Evolutionary conservation across 2,888 invertebrate species (phyloP).

Genomic region (Ashinkailepas kermadecensis): DNA sequence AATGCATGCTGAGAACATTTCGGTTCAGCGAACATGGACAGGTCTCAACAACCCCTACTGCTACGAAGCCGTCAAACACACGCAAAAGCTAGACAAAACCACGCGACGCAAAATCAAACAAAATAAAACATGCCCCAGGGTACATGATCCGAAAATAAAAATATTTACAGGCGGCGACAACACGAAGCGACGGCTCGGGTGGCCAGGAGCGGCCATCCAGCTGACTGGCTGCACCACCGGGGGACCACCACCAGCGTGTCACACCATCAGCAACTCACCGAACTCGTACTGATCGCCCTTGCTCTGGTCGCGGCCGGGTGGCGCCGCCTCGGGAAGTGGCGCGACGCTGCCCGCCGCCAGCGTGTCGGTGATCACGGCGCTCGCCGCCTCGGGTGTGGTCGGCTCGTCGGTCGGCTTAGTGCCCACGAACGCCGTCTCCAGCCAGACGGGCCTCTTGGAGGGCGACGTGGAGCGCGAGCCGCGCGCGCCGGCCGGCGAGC

Average conservation of each 20-base stretch:
- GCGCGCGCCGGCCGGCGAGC: slow-evolving; percentile 21
- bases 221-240: too few relatives aligned
- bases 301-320: slow-evolving; percentile 29
- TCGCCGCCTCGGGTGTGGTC: slow-evolving; percentile 38
- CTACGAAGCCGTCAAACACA: background rate
- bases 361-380: slow-evolving; percentile 11
- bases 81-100: background rate
- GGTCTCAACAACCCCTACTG: too few relatives aligned
- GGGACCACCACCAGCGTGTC: background rate
- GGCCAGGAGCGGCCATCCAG: too few relatives aligned
- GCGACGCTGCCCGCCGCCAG: slow-evolving; percentile 12
- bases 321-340: slow-evolving; percentile 32
- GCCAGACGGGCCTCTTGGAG: slow-evolving; percentile 59
- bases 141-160: background rate
- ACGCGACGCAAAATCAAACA: background rate
- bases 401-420: slow-evolving; percentile 77
- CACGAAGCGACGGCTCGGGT: background rate
- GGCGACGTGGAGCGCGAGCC: slow-evolving; percentile 27
- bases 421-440: slow-evolving; percentile 85
- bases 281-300: slow-evolving; percentile 19
- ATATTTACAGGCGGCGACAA: background rate
- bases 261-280: slow-evolving; percentile 22
- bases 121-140: background rate
- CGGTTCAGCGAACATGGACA: too few relatives aligned
- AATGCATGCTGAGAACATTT: too few relatives aligned